Base-by-base conservation (phyloP, 1,140 invertebrate genomes). In the Eciton burchellii region DNA sequence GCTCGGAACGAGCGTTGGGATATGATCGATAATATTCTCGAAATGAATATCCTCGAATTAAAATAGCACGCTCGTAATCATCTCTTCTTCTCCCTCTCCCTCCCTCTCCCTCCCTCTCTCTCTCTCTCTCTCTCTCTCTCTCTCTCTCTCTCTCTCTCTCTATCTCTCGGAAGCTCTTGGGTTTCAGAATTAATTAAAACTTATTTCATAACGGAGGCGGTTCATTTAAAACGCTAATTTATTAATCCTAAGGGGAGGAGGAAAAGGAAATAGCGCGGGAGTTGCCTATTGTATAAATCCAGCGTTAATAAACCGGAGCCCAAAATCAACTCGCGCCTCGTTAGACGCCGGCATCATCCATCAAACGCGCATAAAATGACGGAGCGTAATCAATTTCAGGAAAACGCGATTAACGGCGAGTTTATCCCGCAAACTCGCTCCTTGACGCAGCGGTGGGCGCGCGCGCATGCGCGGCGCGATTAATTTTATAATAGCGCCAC, bases 351-450 rank as follows among this genome's bases (percentile, higher is more conserved):
- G 12, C 26, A 21, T 56, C 66, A 68, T 68, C 47, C 62, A 56
- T 16, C 14, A 79, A 45, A 21, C 19, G 43, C 29, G 35, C 29
- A 45, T 29, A 56, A 79, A 79, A 79, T 11, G 29, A 21, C 9
- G 14, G 3, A 35, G 26, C 47, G 49, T 68, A 70, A 70, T n/a
- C 45, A 49, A 45, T 70, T 79, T 79, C 43, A 68, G 54, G 35
- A 70, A 79, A 68, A 43, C 12, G 16, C 56, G 56, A 79, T 79
- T 79, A 79, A 79, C 45, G 8, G 62, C 29, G 21, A 12, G 26
- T 43, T 77, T 65, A 66, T 52, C 65, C 54, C 21, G 35, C n/a
- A 79, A 79, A 79, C 56, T 70, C 63, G 43, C 60, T 76, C 19
- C 35, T 35, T 35, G 41, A 63, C 43, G 19, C n/a, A 29, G n/a